Conservation (phyloP, 2,888 invertebrate genomes). For the Tenthredo mesomela region DNA sequence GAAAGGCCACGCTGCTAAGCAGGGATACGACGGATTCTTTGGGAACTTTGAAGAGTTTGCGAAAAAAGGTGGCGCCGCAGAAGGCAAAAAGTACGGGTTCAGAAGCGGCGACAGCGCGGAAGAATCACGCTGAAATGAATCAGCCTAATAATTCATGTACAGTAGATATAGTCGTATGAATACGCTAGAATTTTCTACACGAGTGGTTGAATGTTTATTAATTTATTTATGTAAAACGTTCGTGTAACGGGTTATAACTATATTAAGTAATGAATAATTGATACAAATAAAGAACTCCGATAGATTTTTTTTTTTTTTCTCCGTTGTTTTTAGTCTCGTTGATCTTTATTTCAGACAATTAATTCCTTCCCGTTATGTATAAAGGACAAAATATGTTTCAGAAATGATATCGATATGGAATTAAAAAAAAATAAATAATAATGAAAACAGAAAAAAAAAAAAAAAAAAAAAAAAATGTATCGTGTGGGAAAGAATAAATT, state of each 20-base stretch:
- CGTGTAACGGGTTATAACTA: conserved; percentile 2
- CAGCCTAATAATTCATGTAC: conserved; percentile 20
- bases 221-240: conserved; percentile 9
- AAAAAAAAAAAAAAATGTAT: background rate
- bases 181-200: conserved; percentile 28
- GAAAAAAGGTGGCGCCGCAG: conserved; percentile 68
- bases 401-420: background rate
- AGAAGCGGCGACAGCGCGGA: conserved; percentile 29
- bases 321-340: background rate
- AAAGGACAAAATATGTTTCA: background rate
- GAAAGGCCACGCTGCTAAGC: conserved; percentile 78
- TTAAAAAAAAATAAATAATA: background rate
- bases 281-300: conserved; percentile 1
- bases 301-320: background rate
- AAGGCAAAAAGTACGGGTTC: conserved; percentile 67
- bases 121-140: conserved; percentile 22
- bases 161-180: conserved; percentile 30
- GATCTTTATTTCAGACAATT: background rate
- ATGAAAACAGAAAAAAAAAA: background rate
- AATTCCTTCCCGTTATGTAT: background rate
- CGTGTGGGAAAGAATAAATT: background rate
- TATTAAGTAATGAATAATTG: background rate
- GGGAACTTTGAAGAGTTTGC: conserved; percentile 58
- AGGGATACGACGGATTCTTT: conserved; percentile 77
- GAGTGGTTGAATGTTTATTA: background rate